Evolutionary conservation across 2,888 invertebrate genomes (phyloP).

Genomic region (Sphaerophoria taeniata): DNA sequence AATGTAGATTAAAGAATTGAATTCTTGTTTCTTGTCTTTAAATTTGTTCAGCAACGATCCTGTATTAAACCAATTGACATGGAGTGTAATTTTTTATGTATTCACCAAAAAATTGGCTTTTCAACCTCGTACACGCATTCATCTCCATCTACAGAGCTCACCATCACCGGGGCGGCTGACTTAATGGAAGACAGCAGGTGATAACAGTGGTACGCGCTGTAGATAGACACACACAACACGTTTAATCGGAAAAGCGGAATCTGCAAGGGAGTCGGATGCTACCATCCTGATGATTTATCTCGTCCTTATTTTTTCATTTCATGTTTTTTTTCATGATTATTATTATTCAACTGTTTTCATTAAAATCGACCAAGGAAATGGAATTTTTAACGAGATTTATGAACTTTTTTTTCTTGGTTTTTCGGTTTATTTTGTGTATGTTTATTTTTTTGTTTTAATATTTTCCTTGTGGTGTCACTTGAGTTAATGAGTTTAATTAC

Average conservation of each 20-base stretch:
- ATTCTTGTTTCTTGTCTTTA: no score
- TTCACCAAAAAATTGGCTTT: conserved; percentile 31
- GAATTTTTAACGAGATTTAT: conserved; percentile 63
- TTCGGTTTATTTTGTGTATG: background rate
- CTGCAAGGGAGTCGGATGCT: background rate
- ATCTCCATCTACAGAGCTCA: background rate
- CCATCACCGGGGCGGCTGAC: background rate
- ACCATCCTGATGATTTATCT: conserved; percentile 59
- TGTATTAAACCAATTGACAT: background rate
- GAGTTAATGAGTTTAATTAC: conserved; percentile 45
- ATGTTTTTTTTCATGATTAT: background rate
- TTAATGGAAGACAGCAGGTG: conserved; percentile 37
- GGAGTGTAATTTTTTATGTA: background rate
- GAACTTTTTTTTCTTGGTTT: conserved; percentile 6
- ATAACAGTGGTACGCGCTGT: conserved; percentile 4
- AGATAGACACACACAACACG: conserved; percentile 1
- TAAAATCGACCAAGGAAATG: conserved; percentile 54
- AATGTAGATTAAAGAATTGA: no score
- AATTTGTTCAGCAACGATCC: no score
- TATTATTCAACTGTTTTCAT: conserved; percentile 45
- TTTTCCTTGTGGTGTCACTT: conserved; percentile 28
- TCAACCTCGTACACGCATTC: conserved; percentile 44
- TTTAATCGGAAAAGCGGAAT: conserved; percentile 15
- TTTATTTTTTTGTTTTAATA: conserved; percentile 1
- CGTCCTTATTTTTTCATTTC: conserved; percentile 6